These are phyloP conservation scores for Melanostoma mellinum DNA, from an alignment of 2,888 invertebrate genomes.

Conservation along the genomic window DNA sequence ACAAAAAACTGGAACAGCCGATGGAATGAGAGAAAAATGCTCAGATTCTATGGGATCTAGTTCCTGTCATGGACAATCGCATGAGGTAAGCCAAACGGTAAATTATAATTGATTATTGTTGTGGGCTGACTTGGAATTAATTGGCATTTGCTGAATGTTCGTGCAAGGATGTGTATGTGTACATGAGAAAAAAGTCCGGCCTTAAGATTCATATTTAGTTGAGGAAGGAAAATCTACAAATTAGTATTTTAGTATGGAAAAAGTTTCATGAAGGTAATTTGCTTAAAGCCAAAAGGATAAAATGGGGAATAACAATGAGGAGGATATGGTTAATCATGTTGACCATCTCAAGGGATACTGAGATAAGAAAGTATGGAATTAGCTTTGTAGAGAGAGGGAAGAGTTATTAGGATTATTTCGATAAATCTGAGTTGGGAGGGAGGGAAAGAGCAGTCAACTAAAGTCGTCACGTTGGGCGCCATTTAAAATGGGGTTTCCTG, in stretches of 20 bases:
- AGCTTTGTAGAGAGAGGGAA: slow-evolving; percentile 18
- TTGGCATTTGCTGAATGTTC: slow-evolving; percentile 9
- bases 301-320: slow-evolving; percentile 29
- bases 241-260: slow-evolving; percentile 32
- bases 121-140: slow-evolving; percentile 26
- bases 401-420: slow-evolving; percentile 23
- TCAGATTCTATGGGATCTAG: slow-evolving; percentile 54
- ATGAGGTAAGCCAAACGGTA: slow-evolving; percentile 73
- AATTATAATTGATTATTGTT: slow-evolving; percentile 64
- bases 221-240: slow-evolving; percentile 18
- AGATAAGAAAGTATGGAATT: slow-evolving; percentile 22
- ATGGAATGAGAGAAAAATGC: slow-evolving; percentile 48
- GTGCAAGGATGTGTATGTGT: not conserved
- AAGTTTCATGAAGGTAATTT: slow-evolving; percentile 54
- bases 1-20: slow-evolving; percentile 4
- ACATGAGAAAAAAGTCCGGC: not conserved
- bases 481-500: not conserved
- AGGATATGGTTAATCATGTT: slow-evolving; percentile 35
- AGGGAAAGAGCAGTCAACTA: not conserved
- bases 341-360: slow-evolving; percentile 28
- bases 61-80: slow-evolving; percentile 73
- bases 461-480: not conserved
- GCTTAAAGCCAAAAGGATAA: slow-evolving; percentile 30
- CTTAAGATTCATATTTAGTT: slow-evolving; percentile 38
- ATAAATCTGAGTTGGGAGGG: slow-evolving; percentile 4